Evolutionary conservation across 1,140 invertebrate genomes (phyloP).

Genomic region (Psix sp.): DNA sequence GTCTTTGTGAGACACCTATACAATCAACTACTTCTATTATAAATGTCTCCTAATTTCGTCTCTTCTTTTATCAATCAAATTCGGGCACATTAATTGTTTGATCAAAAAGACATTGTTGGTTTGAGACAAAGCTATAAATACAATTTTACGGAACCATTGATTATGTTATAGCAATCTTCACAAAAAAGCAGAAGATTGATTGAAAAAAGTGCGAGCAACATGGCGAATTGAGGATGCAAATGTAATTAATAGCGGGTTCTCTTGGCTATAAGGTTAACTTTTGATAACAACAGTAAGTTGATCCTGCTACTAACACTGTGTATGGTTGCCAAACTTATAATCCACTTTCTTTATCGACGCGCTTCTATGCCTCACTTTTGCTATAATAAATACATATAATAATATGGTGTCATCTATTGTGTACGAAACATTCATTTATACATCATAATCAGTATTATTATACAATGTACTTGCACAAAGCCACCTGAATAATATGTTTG

Average conservation of each 20-base stretch:
- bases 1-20: constrained; percentile 47
- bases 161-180: constrained; percentile 27
- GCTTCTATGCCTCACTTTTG: constrained; percentile 57
- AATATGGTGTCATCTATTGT: constrained; percentile 57
- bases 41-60: constrained; percentile 3
- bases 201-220: constrained; percentile 55
- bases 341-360: constrained; percentile 54
- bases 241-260: constrained; percentile 52
- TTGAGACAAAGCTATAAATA: too few species aligned
- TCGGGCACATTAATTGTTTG: too few species aligned
- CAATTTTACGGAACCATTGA: too few species aligned
- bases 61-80: neutral
- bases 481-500: constrained; percentile 29
- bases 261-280: constrained; percentile 48
- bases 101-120: neutral
- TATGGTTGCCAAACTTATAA: constrained; percentile 55
- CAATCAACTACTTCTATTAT: constrained; percentile 42
- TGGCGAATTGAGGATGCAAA: constrained; percentile 56
- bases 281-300: constrained; percentile 58
- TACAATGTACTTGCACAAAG: constrained; percentile 54
- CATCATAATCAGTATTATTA: constrained; percentile 52
- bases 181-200: constrained; percentile 52
- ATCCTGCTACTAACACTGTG: constrained; percentile 60
- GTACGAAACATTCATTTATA: constrained; percentile 59
- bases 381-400: constrained; percentile 59